Conservation (phyloP, 2,113 vertebrate genomes). For the Nanorana parkeri region DNA sequence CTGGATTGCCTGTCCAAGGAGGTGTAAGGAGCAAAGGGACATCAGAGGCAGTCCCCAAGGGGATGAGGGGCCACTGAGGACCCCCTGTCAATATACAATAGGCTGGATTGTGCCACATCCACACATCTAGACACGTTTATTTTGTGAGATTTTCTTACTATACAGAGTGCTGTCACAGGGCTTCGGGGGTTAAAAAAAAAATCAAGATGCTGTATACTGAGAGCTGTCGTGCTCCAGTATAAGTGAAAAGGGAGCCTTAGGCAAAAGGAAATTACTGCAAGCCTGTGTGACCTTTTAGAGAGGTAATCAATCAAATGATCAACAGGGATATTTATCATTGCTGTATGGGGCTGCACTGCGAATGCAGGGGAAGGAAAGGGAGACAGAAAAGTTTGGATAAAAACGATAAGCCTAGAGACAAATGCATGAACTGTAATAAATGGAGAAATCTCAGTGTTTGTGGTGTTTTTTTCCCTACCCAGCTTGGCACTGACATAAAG, state of each 20-base stretch:
- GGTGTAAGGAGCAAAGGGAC: conserved; percentile 67
- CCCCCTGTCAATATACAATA: conserved; percentile 62
- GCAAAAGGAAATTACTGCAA: conserved; percentile 97
- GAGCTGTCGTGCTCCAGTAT: conserved; percentile 86
- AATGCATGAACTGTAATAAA: conserved; percentile 64
- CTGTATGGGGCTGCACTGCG: conserved; percentile 82
- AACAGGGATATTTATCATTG: conserved; percentile 99
- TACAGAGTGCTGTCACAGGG: conserved; percentile 74
- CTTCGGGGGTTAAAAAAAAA: conserved; percentile 91
- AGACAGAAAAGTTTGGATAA: conserved; percentile 70
- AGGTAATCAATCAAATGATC: conserved; percentile 99
- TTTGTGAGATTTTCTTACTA: conserved; percentile 69
- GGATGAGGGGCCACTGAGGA: conserved; percentile 52
- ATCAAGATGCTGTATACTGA: conserved; percentile 81
- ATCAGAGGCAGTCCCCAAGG: conserved; percentile 63
- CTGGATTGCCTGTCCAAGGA: conserved; percentile 77
- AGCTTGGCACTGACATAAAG: conserved; percentile 52
- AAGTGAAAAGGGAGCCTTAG: conserved; percentile 97
- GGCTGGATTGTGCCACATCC: conserved; percentile 61
- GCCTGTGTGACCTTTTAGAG: conserved; percentile 96
- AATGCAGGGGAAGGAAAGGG: conserved; percentile 61
- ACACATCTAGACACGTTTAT: conserved; percentile 67
- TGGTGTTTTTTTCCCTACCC: conserved; percentile 42
- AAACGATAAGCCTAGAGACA: conserved; percentile 64
- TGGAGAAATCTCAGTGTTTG: conserved; percentile 54